Evolutionary conservation across 2,888 invertebrate genomes (phyloP), one percentile per base, ranked within the genome.

Genomic region (Caenorhabditis sp.): DNA sequence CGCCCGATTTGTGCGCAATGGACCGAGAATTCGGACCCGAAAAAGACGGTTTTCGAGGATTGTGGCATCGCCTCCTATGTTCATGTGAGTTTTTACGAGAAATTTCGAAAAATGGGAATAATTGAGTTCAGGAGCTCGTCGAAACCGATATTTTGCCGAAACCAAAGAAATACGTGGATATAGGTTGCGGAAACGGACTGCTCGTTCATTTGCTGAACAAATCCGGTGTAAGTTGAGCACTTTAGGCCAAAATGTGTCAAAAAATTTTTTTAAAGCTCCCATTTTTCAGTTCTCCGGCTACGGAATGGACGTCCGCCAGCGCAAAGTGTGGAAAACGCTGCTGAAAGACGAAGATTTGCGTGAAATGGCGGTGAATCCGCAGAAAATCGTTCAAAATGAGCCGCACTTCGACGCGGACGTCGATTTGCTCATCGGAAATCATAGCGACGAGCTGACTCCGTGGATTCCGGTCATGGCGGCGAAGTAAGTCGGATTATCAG

Each of bases 381-480:
- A 76, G 39, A 4, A 58, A 1, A 39, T 66, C 22, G 50, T 63
- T 0, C 27, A 55, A 30, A 63, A 75, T 41, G 30, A 83, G 5
- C 84, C 84, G 3, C 71, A 65, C 35, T 77, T 72, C 15, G 77
- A 77, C 35, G 45, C 55, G 2, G 79, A 63, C 15, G 79, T 76
- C 8, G 86, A 88, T 77, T 87, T 79, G 59, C 91, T 99, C 56
- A 95, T 99, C 89, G 99, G 98, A 58, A 99, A 99, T 90, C 99
- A 99, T 91, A 96, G 96, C 13, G 99, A 99, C 91, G 98, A 99
- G 90, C 90, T 99, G n/a, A 97, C 98, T 8, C 96, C 97, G 0
- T 99, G 98, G 98, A 93, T 99, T 86, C 96, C 98, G 20, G 93
- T 97, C 0, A 93, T 98, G 85, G 94, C 97, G 26, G 93, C 95